A percentile compares a stretch with the other conserved stretches of the same genome.
phyloP scores from a whole-genome alignment of 2,113 vertebrate genomes.

The Anseranas semipalmata region DNA sequence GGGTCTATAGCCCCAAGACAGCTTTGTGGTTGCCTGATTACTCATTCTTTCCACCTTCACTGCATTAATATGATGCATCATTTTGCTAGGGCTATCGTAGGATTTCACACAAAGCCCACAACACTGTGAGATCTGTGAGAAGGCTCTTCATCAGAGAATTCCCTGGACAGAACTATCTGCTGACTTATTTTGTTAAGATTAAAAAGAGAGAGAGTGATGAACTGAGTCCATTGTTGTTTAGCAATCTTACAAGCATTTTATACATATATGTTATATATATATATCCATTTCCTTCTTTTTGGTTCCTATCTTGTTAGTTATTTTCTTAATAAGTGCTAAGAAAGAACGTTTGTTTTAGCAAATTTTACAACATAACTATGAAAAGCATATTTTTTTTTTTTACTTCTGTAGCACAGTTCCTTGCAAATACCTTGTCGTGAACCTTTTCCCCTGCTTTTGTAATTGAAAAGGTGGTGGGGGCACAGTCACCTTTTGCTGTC shows the following conservation, averaged over 20 bases:
- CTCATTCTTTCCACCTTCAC: not conserved
- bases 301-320: not conserved
- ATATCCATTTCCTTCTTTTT: not conserved
- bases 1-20: not conserved
- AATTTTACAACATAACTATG: not conserved
- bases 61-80: not conserved
- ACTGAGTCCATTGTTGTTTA: not conserved
- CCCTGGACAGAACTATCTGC: not conserved
- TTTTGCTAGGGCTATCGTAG: not conserved
- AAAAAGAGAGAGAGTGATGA: not conserved
- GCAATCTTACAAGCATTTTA: not conserved
- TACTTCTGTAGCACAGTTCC: not conserved
- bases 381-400: not conserved
- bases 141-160: not conserved
- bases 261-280: accelerated
- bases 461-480: not conserved
- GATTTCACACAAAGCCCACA: not conserved
- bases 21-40: not conserved
- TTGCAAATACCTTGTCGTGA: not conserved
- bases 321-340: not conserved
- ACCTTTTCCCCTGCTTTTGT: not conserved
- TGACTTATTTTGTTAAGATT: not conserved
- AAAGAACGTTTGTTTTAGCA: not conserved
- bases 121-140: not conserved
- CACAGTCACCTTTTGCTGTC: not conserved